Evolutionary conservation across 2,797 vertebrate genomes (phyloP), one percentile per base, ranked within the genome.

Genomic region (Hypotaenidia okinawae): DNA sequence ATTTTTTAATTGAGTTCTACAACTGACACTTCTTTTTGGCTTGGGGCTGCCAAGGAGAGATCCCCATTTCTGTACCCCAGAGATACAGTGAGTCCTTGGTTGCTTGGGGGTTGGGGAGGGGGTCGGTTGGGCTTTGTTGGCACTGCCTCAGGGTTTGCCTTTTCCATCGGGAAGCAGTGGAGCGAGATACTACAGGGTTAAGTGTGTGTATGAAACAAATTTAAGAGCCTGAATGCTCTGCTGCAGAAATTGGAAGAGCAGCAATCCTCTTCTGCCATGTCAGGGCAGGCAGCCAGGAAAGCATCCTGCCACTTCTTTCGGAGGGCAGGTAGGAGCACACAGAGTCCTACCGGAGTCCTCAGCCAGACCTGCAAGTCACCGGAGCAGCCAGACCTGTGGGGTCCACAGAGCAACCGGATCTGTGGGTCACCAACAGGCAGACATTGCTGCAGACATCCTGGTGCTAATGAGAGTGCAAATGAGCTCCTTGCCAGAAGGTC

Each of bases 1-100:
- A 41, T 75, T 72, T 86, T 92, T 80, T 62, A 84, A 91, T 41
- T 67, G 90, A 63, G 35, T 82, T 93, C 82, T 59, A 69, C 87
- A 84, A 57, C 47, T 45, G 61, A 1, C 47, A 74, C 43, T 54
- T 73, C 13, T 41, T 62, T 66, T 73, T 62, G 63, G 57, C 81
- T 84, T 79, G 69, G 57, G 67, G 55, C 32, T 75, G 18, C 47
- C 51, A 55, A 79, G 45, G 35, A 30, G 47, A 45, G 69, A 54
- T 74, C 25, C 58, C 18, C 55, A 24, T 67, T 72, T 68, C 0
- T 0, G 59, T 1, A 66, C 37, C 67, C 11, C 15, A 67, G n/a
- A 69, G 51, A 35, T 59, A 19, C 59, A 8, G 10, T 9, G 45
- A 47, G 45, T 47, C 45, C 47, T 47, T 47, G 47, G 21, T 21